Conservation (phyloP, 2,888 invertebrate species). For the Hirtodrosophila duncani region DNA sequence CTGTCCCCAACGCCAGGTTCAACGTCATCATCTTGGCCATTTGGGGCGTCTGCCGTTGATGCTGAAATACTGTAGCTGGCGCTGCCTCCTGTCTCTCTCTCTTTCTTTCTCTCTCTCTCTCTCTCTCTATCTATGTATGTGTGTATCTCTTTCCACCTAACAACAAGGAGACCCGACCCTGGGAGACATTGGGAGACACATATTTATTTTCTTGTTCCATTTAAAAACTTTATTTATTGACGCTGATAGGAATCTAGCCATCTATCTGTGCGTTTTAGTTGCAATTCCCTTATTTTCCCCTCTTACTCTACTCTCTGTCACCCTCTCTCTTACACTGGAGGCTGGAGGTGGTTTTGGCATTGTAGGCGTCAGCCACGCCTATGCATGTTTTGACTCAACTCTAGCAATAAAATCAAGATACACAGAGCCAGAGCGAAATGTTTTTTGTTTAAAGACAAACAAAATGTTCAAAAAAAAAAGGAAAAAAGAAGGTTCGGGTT, state of each 20-base stretch:
- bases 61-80: too few species aligned
- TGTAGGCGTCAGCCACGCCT: conserved; percentile 12
- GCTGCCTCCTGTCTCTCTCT: conserved; percentile 9
- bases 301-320: conserved; percentile 1
- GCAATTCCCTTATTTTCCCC: conserved; percentile 9
- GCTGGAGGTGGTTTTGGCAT: conserved; percentile 14
- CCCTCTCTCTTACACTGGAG: conserved; percentile 1
- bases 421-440: conserved; percentile 19
- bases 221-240: conserved; percentile 71
- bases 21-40: too few species aligned
- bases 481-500: background rate
- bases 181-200: conserved; percentile 38
- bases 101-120: background rate
- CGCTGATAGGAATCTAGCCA: conserved; percentile 70
- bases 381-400: conserved; percentile 49
- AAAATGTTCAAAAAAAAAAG: conserved; percentile 39
- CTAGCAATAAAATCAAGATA: conserved; percentile 60
- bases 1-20: too few species aligned
- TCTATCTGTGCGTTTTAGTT: conserved; percentile 61
- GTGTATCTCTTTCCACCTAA: conserved; percentile 36
- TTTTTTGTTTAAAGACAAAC: conserved; percentile 43
- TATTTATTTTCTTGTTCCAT: conserved; percentile 70
- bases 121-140: background rate
- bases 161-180: conserved; percentile 44
- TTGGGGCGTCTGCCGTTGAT: too few species aligned